Evolutionary conservation across 2,797 vertebrate genomes (phyloP), one percentile per base, ranked within the genome.

Genomic region (Betta splendens): DNA sequence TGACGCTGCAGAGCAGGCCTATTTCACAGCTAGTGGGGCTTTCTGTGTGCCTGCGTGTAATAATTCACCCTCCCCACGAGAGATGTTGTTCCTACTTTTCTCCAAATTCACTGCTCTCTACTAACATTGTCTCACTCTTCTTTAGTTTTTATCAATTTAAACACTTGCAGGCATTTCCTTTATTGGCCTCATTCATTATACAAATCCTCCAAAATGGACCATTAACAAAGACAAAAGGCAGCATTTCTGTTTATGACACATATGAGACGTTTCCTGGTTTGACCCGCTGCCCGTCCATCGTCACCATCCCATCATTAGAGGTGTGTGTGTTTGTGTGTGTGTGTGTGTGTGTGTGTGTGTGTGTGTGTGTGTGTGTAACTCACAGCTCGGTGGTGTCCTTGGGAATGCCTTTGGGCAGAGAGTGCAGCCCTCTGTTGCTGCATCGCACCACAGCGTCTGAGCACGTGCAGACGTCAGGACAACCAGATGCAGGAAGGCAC

Each of bases 311-410:
- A n/a, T n/a, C n/a, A n/a, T n/a, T n/a, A n/a, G n/a, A n/a, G n/a
- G n/a, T n/a, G n/a, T 58, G 9, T 11, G 7, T 11, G 10, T 46
- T 25, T 44, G 11, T 35, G 20, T 28, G 35, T 9, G 1, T 22
- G 1, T 42, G 11, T 60, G 8, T 56, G 36, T 65, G 16, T 51
- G 23, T n/a, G 26, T 26, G 15, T 39, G 43, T 35, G 23, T 25
- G 26, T 33, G 21, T 53, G 42, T 36, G 36, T 46, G 45, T 3
- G 20, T 2, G 50, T 3, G 38, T 35, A 32, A 94, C 97, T 96
- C 84, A 99, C 97, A 99, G 92, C 88, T 99, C 97, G 0, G 95
- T 99, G 81, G 95, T 93, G 15, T 98, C 97, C 89, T 95, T 98
- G 88, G 96, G 96, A 85, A 98, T 93, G 79, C 95, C 95, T 86